phyloP scores from a whole-genome alignment of 2,797 vertebrate species.

The Cacajao melanocephalus region DNA sequence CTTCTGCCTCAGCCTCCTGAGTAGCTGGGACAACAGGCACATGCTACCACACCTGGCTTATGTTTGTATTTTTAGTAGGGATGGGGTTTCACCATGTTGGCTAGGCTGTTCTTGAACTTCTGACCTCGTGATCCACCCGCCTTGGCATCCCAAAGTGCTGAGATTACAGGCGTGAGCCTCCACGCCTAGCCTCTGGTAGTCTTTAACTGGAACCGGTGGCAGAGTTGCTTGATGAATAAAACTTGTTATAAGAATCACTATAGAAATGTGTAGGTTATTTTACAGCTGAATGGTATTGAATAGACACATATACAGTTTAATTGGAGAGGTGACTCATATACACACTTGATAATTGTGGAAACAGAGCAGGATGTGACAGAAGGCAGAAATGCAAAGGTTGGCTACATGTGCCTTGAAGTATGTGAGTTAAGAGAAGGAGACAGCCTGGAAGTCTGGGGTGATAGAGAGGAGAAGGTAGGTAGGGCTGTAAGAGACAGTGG shows the following conservation, averaged over 20 bases:
- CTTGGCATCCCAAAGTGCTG: too few relatives aligned
- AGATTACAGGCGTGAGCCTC: too few relatives aligned
- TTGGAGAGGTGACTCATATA: too few relatives aligned
- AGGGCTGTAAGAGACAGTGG: fast-evolving
- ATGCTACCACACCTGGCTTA: too few relatives aligned
- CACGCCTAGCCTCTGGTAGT: background rate
- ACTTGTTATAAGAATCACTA: background rate
- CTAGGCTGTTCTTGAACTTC: too few relatives aligned
- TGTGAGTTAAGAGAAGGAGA: background rate
- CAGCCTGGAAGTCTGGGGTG: too few relatives aligned
- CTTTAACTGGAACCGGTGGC: background rate
- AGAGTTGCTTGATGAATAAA: background rate
- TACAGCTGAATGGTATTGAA: background rate
- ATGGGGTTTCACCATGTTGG: too few relatives aligned
- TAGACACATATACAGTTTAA: background rate
- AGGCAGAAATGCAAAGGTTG: too few relatives aligned
- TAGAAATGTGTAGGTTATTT: background rate
- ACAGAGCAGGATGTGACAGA: background rate
- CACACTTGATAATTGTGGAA: background rate
- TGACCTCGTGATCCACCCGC: too few relatives aligned
- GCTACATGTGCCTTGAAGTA: fast-evolving
- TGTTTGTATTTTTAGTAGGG: too few relatives aligned
- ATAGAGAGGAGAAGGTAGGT: background rate
- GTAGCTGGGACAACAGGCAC: too few relatives aligned
- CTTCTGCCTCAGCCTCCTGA: too few relatives aligned